Evolutionary conservation across 2,797 vertebrate genomes (phyloP).

Genomic region (Ptychobarbus kaznakovi): DNA sequence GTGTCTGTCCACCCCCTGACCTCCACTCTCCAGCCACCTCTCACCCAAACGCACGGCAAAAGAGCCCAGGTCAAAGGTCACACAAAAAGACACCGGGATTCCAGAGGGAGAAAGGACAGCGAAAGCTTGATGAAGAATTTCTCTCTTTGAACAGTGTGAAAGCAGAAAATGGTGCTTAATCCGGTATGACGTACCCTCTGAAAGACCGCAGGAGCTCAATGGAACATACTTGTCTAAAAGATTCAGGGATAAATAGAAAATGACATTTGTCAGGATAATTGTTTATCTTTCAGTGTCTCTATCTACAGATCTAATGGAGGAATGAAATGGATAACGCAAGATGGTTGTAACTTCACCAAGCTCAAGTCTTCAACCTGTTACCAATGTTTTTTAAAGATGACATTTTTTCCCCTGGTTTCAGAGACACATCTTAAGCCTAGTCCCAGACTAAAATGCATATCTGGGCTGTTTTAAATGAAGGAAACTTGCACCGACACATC

Average conservation of each 20-base stretch:
- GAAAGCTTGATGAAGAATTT: conserved; percentile 28
- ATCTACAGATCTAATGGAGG: background rate
- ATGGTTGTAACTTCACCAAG: background rate
- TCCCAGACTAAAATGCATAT: too few relatives aligned
- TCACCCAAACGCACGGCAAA: conserved; percentile 49
- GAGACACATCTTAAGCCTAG: too few relatives aligned
- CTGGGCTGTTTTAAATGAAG: too few relatives aligned
- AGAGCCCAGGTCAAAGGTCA: conserved; percentile 53
- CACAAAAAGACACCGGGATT: conserved; percentile 29
- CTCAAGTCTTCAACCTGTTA: background rate
- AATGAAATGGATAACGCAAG: background rate
- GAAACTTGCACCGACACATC: too few relatives aligned
- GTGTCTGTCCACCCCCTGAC: conserved; percentile 57
- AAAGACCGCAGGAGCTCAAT: conserved; percentile 20
- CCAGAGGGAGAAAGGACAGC: conserved; percentile 30
- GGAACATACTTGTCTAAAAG: background rate
- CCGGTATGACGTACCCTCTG: background rate
- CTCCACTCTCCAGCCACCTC: conserved; percentile 57
- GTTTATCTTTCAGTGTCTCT: background rate
- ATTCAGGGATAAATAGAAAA: background rate
- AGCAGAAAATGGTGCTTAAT: conserved; percentile 34
- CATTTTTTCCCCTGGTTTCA: too few relatives aligned
- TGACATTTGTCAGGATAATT: background rate
- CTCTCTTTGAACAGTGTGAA: conserved; percentile 35
- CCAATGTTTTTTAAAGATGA: background rate